These are phyloP conservation scores for Dipodomys spectabilis DNA, from an alignment of 2,113 vertebrate species.

Conservation along the genomic window DNA sequence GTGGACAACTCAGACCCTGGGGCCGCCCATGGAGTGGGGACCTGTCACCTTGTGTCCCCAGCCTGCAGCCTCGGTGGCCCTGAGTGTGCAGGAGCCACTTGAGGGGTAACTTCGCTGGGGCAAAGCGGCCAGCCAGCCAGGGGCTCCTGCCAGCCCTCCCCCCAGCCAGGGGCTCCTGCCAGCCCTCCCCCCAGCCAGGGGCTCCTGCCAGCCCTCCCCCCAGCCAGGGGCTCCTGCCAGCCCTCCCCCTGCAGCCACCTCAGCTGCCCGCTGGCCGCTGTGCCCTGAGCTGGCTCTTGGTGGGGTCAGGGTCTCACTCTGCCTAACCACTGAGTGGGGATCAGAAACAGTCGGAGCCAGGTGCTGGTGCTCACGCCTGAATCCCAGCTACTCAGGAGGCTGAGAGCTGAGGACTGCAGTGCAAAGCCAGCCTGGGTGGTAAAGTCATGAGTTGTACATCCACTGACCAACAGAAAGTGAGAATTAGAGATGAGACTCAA, in stretches of 20 bases:
- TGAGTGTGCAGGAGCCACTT: fast-evolving
- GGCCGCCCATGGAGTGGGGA: background rate
- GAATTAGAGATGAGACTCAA: no score
- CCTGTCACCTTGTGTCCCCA: fast-evolving
- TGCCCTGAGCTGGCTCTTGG: background rate
- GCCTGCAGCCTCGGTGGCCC: no score
- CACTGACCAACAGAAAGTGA: no score
- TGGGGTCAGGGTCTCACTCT: background rate
- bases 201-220: background rate
- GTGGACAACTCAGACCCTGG: background rate
- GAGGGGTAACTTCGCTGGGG: no score
- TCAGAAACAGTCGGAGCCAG: no score
- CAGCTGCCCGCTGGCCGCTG: background rate
- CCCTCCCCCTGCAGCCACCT: background rate
- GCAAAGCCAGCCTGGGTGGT: no score
- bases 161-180: background rate
- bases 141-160: background rate
- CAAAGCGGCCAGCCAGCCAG: no score
- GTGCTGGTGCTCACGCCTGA: no score
- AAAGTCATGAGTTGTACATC: no score
- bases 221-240: background rate
- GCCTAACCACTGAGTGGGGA: background rate
- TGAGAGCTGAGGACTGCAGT: no score
- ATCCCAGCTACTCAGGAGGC: no score
- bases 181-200: no score